Evolutionary conservation across 2,797 vertebrate genomes (phyloP).

Genomic region (Lagorchestes hirsutus): DNA sequence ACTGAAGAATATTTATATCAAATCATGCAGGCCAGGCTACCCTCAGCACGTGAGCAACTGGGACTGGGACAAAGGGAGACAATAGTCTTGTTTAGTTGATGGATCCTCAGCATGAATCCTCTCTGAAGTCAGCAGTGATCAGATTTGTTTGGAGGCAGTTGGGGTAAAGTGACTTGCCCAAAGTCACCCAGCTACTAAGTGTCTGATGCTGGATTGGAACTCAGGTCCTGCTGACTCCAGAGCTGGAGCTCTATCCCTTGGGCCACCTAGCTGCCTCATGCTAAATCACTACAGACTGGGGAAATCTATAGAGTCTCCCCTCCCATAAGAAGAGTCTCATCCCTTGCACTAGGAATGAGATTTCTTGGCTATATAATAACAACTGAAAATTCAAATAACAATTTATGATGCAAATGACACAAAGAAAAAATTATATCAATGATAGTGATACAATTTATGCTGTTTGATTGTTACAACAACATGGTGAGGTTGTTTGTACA

Average conservation of each 20-base stretch:
- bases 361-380: not conserved
- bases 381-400: not conserved
- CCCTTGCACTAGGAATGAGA: not conserved
- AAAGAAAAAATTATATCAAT: not conserved
- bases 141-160: not conserved
- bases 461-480: not conserved
- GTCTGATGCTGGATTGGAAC: not conserved
- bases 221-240: not conserved
- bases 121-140: not conserved
- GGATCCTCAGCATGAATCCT: not conserved
- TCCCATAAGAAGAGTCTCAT: not conserved
- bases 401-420: not conserved
- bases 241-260: too few species aligned
- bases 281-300: not conserved
- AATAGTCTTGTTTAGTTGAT: not conserved
- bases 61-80: not conserved
- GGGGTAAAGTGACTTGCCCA: not conserved
- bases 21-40: slow-evolving; percentile 71
- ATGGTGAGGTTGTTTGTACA: not conserved
- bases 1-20: slow-evolving; percentile 83
- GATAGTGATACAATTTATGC: not conserved
- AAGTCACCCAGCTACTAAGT: not conserved
- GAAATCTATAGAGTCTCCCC: not conserved
- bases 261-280: not conserved
- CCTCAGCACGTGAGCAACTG: slow-evolving; percentile 83